These are phyloP conservation scores for Micrasema longulum DNA, from an alignment of 1,140 invertebrate genomes.

Conservation along the genomic window DNA sequence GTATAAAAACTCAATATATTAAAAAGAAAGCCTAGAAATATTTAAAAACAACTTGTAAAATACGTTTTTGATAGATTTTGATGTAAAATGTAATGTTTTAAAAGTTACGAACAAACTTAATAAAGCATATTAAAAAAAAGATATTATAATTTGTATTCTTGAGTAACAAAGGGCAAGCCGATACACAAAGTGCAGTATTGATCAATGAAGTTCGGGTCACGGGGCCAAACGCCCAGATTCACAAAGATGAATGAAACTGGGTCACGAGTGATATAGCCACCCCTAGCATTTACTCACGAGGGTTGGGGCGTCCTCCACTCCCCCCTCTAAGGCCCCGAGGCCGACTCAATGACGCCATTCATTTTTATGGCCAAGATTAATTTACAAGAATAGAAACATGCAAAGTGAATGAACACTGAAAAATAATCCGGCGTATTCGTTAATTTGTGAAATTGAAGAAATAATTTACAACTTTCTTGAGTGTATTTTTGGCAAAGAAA, in stretches of 20 bases:
- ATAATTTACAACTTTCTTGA: neutral
- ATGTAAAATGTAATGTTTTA: no score
- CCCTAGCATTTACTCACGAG: neutral
- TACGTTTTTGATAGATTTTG: no score
- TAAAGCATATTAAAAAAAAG: no score
- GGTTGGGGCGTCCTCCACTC: neutral
- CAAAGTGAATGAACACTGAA: no score
- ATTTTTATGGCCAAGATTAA: slow-evolving; percentile 9
- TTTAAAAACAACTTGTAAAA: no score
- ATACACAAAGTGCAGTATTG: neutral
- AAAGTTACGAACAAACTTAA: no score
- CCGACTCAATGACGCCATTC: slow-evolving; percentile 48
- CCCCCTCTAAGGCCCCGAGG: neutral
- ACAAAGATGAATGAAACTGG: slow-evolving; percentile 1
- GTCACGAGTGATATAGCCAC: neutral
- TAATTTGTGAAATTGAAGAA: neutral
- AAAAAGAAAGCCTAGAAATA: no score
- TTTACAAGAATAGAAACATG: slow-evolving; percentile 1
- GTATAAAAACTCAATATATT: no score
- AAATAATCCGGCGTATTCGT: no score
- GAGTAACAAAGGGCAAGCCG: neutral
- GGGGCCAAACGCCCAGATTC: no score
- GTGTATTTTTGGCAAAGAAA: neutral
- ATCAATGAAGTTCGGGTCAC: neutral
- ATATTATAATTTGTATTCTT: neutral